Percentiles rank a stretch among this genome's conserved stretches.
Conservation (phyloP, 1,140 invertebrate species). For the Achatina immaculata region DNA sequence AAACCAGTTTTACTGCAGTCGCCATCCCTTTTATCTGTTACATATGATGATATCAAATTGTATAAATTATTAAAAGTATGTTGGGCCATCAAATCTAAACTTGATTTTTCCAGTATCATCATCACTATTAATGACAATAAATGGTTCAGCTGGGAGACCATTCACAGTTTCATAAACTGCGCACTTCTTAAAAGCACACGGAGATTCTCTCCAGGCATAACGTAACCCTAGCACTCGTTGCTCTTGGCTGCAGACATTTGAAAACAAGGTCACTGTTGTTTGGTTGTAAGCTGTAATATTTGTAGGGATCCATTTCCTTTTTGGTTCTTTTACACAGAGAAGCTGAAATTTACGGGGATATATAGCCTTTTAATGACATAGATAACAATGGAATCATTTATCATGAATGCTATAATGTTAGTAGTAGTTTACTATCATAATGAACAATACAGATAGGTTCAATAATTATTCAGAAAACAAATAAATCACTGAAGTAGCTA, state of each 20-base stretch:
- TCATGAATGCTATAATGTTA: not conserved
- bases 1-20: too few relatives aligned
- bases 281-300: slow-evolving; percentile 45
- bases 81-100: slow-evolving; percentile 2
- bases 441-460: too few relatives aligned
- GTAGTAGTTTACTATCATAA: too few relatives aligned
- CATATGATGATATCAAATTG: too few relatives aligned
- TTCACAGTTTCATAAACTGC: slow-evolving; percentile 56
- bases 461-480: too few relatives aligned
- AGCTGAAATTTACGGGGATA: slow-evolving; percentile 47
- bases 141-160: slow-evolving; percentile 56
- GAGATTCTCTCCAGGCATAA: slow-evolving; percentile 65
- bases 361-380: not conserved
- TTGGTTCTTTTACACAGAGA: slow-evolving; percentile 28
- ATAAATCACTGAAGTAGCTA: too few relatives aligned
- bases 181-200: slow-evolving; percentile 59
- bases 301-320: slow-evolving; percentile 49
- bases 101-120: not conserved
- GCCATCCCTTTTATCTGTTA: not conserved
- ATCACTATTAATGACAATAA: slow-evolving; percentile 18
- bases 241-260: slow-evolving; percentile 31
- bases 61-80: not conserved
- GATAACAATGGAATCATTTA: not conserved
- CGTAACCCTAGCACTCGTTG: slow-evolving; percentile 52
- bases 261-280: slow-evolving; percentile 45